Percentiles rank a stretch among this genome's conserved stretches.
phyloP scores from a whole-genome alignment of 2,888 invertebrate genomes.

The Nemurella pictetii region DNA sequence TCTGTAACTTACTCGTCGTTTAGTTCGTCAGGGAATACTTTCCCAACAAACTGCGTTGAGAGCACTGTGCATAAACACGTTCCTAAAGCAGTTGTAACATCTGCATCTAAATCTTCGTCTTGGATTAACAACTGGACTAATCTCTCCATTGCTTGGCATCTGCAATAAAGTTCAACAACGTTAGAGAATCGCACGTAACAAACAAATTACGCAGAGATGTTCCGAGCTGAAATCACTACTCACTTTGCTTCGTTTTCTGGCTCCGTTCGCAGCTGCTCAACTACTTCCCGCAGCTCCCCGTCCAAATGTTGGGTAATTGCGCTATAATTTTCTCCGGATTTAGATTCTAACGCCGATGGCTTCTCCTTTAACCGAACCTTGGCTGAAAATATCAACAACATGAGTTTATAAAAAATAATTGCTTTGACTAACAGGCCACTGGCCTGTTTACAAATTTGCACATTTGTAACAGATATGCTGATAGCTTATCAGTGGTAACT shows the following conservation, averaged over 20 bases:
- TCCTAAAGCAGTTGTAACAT: conserved; percentile 60
- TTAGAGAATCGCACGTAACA: conserved; percentile 16
- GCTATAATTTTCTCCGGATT: conserved; percentile 19
- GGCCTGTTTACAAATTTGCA: background rate
- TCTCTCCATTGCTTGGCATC: conserved; percentile 67
- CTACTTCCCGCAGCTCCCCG: conserved; percentile 59
- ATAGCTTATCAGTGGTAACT: background rate
- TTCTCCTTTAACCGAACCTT: conserved; percentile 68
- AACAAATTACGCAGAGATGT: background rate
- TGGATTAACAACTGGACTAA: conserved; percentile 64
- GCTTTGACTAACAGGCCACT: too few relatives aligned
- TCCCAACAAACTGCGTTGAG: conserved; percentile 55
- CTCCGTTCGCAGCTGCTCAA: conserved; percentile 62
- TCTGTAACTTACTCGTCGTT: conserved; percentile 54
- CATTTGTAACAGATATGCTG: background rate
- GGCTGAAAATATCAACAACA: conserved; percentile 53
- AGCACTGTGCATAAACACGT: conserved; percentile 62
- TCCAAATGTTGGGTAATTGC: conserved; percentile 54
- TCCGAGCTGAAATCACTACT: background rate
- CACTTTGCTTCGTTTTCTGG: conserved; percentile 57
- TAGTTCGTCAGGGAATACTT: conserved; percentile 55
- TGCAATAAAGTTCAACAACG: conserved; percentile 41
- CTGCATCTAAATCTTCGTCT: conserved; percentile 62
- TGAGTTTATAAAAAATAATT: too few relatives aligned
- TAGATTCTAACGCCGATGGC: conserved; percentile 48